A percentile compares a stretch with the other conserved stretches of the same genome.
Conservation (phyloP, 2,113 vertebrate genomes). For the Dinomys branickii region DNA sequence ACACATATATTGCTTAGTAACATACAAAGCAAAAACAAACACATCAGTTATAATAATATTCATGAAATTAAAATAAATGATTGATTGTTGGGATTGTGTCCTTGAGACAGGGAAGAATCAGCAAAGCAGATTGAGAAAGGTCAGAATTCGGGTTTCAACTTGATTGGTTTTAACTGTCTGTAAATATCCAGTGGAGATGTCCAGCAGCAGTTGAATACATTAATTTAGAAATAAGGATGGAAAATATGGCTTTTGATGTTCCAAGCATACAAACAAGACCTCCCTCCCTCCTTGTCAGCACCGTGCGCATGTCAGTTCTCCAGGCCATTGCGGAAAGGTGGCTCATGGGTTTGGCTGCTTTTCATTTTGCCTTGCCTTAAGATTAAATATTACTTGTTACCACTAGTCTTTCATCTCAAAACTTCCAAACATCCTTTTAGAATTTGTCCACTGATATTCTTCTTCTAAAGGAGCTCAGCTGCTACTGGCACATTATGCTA, state of each 20-base stretch:
- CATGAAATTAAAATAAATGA: neutral
- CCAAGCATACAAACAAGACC: neutral
- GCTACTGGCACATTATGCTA: neutral
- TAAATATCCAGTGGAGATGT: neutral
- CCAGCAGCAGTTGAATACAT: neutral
- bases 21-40: neutral
- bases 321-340: neutral
- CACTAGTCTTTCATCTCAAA: constrained; percentile 26
- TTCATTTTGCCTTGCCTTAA: neutral
- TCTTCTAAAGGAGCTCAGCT: neutral
- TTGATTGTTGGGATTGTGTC: neutral
- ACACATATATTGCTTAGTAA: neutral
- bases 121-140: neutral
- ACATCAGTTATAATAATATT: neutral
- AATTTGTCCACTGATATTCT: neutral
- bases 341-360: neutral
- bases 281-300: too few species aligned
- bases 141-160: neutral
- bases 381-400: neutral
- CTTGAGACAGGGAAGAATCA: neutral
- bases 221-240: neutral
- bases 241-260: neutral
- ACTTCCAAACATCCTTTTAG: neutral
- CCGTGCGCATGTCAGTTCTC: neutral
- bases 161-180: neutral